Evolutionary conservation across 2,888 invertebrate species (phyloP).

Genomic region (Apamea crenata): DNA sequence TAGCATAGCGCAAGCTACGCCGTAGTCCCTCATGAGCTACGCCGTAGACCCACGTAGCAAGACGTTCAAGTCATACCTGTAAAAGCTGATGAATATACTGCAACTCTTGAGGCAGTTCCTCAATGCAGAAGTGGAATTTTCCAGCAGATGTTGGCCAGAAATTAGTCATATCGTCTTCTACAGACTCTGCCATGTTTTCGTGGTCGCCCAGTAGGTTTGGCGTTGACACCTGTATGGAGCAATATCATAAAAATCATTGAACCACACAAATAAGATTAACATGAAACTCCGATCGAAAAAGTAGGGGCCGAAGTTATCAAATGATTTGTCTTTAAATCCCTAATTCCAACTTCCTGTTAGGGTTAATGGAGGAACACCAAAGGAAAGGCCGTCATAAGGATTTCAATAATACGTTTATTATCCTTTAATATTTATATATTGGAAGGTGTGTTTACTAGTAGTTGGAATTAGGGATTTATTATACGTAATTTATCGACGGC

Average conservation of each 20-base stretch:
- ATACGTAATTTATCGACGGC: not conserved
- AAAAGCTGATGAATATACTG: slow-evolving; percentile 98
- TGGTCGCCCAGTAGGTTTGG: slow-evolving; percentile 94
- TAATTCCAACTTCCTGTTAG: too few species aligned
- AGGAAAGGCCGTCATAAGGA: too few species aligned
- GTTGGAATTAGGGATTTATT: too few species aligned
- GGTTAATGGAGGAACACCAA: too few species aligned
- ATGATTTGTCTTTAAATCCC: too few species aligned
- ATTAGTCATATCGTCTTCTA: slow-evolving; percentile 94
- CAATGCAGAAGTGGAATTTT: slow-evolving; percentile 97
- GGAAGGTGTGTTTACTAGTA: too few species aligned
- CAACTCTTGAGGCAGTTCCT: slow-evolving; percentile 97
- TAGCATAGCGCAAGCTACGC: not conserved
- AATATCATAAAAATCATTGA: not conserved
- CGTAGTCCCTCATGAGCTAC: not conserved
- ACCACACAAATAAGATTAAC: not conserved
- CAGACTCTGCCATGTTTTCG: slow-evolving; percentile 93
- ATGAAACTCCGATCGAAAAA: not conserved
- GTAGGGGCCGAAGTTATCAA: too few species aligned
- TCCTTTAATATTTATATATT: too few species aligned
- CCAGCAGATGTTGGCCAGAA: slow-evolving; percentile 98
- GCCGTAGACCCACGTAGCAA: slow-evolving; percentile 8
- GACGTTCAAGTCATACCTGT: slow-evolving; percentile 89
- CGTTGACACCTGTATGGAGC: slow-evolving; percentile 92
- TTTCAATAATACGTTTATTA: too few species aligned